These are phyloP conservation scores for Eupristina koningsbergeri DNA, from an alignment of 1,140 invertebrate species.

Conservation along the genomic window DNA sequence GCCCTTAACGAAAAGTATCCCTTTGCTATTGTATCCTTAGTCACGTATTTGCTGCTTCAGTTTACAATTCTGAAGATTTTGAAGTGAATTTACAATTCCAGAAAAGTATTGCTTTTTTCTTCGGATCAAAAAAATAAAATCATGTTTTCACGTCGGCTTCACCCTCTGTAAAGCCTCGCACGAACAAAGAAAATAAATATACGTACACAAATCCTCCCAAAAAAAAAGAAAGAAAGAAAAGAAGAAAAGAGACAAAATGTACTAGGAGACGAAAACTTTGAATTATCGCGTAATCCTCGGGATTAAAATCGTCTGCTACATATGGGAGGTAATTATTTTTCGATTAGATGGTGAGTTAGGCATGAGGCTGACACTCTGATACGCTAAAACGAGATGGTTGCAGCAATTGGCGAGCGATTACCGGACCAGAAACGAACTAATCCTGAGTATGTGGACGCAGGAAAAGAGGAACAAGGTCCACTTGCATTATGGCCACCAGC, in stretches of 20 bases:
- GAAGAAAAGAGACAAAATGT: no score
- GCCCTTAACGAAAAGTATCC: no score
- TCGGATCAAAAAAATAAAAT: background rate
- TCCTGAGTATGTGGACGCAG: background rate
- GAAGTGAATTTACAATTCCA: background rate
- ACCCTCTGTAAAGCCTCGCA: background rate
- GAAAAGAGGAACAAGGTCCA: background rate
- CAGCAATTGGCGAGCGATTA: background rate
- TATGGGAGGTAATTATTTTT: conserved; percentile 1
- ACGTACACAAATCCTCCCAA: no score
- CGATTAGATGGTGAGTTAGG: conserved; percentile 12
- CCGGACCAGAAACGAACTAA: conserved; percentile 9
- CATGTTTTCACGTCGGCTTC: background rate
- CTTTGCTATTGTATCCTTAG: background rate
- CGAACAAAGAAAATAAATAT: no score
- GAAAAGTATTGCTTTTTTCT: background rate
- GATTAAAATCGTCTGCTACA: background rate
- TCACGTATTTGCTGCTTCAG: background rate
- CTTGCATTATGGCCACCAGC: background rate
- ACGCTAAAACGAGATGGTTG: background rate
- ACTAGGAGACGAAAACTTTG: no score
- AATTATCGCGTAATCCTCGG: background rate
- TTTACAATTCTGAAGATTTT: background rate
- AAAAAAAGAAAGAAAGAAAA: no score
- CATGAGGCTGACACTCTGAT: background rate